Evolutionary conservation across 2,797 vertebrate species (phyloP), one percentile per base, ranked within the genome.

Genomic region (Sebastes umbrosus): DNA sequence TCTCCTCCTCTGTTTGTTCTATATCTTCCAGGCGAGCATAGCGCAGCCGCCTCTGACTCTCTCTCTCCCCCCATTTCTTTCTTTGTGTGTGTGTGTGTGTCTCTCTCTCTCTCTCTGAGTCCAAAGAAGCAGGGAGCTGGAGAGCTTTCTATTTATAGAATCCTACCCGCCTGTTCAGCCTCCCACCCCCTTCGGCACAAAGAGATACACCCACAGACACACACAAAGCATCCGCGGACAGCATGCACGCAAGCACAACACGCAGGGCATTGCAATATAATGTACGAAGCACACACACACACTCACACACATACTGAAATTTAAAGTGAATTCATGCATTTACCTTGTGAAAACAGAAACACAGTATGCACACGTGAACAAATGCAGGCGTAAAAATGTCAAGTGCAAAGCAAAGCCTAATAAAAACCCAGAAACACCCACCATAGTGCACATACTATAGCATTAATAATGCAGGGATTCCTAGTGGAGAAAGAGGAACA

Each of bases 111-210:
- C 86, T 86, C 84, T 87, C 67, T 68, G 31, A 43, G 69, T 86
- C 77, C 73, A 87, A 76, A 90, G 77, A 91, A 78, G 85, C 83
- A 87, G 72, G 70, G 90, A 91, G 85, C 90, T 84, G 78, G 88
- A 93, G 86, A 90, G 92, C 58, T 75, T 86, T 92, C 94, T 96
- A 95, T 96, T 96, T 95, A 94, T 96, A 93, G 92, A 93, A 80
- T 73, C 76, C 59, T 76, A 86, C 76, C 84, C 52, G 87, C 90
- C 92, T 89, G 84, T 88, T 93, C 90, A 84, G 72, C 82, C 83
- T 86, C 92, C 78, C 90, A 83, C 91, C 89, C 90, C 81, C 87
- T 83, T 78, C 80, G 20, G 79, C 88, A 90, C 85, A 89, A 89
- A 91, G 90, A 90, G 82, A 87, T 88, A 89, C 88, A 90, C 91